Evolutionary conservation across 2,113 vertebrate species (phyloP).

Genomic region (Esox niger): DNA sequence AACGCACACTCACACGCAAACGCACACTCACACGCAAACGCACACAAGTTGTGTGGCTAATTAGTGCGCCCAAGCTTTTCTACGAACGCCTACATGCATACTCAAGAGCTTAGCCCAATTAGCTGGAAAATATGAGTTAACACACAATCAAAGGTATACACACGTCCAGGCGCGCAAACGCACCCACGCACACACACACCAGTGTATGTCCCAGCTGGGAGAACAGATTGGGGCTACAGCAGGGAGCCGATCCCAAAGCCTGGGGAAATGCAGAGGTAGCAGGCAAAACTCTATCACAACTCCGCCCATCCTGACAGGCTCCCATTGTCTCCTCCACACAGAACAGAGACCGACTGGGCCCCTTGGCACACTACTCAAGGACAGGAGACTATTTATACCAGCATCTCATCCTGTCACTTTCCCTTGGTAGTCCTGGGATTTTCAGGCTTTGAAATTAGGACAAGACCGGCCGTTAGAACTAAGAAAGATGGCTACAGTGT

Average conservation of each 20-base stretch:
- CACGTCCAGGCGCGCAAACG: slow-evolving; percentile 31
- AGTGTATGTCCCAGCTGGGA: slow-evolving; percentile 56
- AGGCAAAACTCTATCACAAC: slow-evolving; percentile 45
- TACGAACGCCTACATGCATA: no score
- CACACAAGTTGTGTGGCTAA: slow-evolving; percentile 38
- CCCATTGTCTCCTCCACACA: slow-evolving; percentile 30
- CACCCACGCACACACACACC: slow-evolving; percentile 23
- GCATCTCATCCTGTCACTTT: slow-evolving; percentile 61
- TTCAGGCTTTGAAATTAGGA: slow-evolving; percentile 59
- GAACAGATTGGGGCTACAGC: slow-evolving; percentile 63
- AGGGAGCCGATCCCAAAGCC: slow-evolving; percentile 40
- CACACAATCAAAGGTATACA: no score
- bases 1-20: not conserved
- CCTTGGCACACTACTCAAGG: slow-evolving; percentile 47
- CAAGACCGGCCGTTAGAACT: not conserved
- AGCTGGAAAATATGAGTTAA: no score
- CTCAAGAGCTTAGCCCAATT: no score
- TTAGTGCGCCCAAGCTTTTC: slow-evolving; percentile 35
- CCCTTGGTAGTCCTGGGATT: slow-evolving; percentile 44
- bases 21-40: slow-evolving; percentile 34
- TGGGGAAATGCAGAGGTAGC: slow-evolving; percentile 23
- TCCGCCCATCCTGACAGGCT: slow-evolving; percentile 21
- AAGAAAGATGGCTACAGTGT: slow-evolving; percentile 27
- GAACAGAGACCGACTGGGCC: slow-evolving; percentile 21
- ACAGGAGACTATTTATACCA: slow-evolving; percentile 62